Evolutionary conservation across 2,888 invertebrate genomes (phyloP).

Genomic region (Polyommatus icarus): DNA sequence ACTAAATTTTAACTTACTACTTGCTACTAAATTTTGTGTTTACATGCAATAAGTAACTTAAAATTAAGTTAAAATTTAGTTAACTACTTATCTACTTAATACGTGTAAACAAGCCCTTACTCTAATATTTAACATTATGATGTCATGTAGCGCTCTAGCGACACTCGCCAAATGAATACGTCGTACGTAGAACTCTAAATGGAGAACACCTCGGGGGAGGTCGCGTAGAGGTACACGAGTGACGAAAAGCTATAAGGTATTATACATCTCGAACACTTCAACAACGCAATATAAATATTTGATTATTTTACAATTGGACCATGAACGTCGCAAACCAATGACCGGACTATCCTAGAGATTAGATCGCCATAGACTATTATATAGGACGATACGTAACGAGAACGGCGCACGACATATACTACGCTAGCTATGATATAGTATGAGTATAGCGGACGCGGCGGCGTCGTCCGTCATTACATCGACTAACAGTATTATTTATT

Average conservation of each 20-base stretch:
- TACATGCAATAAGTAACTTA: no score
- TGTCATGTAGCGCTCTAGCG: constrained; percentile 7
- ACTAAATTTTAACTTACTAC: no score
- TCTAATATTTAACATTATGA: not conserved
- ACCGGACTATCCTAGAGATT: constrained; percentile 7
- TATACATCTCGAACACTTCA: constrained; percentile 27
- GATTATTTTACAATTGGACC: constrained; percentile 31
- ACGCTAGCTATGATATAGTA: constrained; percentile 7
- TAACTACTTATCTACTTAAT: no score
- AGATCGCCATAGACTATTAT: not conserved
- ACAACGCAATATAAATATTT: constrained; percentile 27
- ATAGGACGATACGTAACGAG: not conserved
- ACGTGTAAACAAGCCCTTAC: no score
- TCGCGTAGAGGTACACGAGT: constrained; percentile 2
- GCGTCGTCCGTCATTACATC: not conserved
- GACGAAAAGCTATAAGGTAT: constrained; percentile 11
- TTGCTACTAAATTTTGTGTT: no score
- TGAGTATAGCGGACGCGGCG: not conserved
- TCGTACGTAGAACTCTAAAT: not conserved
- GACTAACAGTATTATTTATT: constrained; percentile 27
- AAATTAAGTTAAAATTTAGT: no score
- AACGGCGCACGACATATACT: constrained; percentile 22
- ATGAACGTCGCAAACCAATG: constrained; percentile 12
- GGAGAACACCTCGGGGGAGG: not conserved
- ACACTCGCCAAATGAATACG: constrained; percentile 9